Conservation (phyloP, 2,888 invertebrate genomes). For the Stomorhina lunata region DNA sequence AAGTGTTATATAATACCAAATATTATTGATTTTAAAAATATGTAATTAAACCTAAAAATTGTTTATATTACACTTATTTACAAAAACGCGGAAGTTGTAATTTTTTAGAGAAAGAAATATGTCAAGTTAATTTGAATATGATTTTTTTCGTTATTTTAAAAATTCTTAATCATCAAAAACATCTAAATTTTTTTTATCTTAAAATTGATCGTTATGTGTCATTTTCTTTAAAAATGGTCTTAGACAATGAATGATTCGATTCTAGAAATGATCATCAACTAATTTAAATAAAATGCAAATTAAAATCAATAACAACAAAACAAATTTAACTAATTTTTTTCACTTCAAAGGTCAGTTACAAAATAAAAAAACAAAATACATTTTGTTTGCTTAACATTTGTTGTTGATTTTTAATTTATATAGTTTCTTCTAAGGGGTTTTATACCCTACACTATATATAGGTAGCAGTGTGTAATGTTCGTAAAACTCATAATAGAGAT, state of each 20-base stretch:
- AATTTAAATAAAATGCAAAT: conserved; percentile 37
- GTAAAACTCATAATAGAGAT: too few species aligned
- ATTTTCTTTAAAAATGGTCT: not conserved
- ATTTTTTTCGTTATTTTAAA: not conserved
- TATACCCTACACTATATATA: too few species aligned
- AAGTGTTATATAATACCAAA: conserved; percentile 7
- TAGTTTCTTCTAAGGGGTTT: too few species aligned
- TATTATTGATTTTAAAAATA: conserved; percentile 10
- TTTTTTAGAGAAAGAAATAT: too few species aligned
- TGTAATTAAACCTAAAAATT: too few species aligned
- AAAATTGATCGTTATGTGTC: not conserved
- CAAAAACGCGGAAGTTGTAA: too few species aligned
- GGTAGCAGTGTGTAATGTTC: too few species aligned
- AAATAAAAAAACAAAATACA: conserved; percentile 9
- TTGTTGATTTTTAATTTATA: not conserved
- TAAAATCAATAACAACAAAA: conserved; percentile 40
- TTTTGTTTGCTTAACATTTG: conserved; percentile 12
- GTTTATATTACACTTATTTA: too few species aligned
- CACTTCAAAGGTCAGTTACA: conserved; percentile 50
- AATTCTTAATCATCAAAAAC: not conserved
- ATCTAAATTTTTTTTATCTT: not conserved
- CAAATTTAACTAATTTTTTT: not conserved
- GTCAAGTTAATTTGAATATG: too few species aligned
- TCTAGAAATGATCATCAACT: too few species aligned
- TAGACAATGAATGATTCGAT: too few species aligned